Evolutionary conservation across 2,888 invertebrate species (phyloP).

Genomic region (Julus scandinavius): DNA sequence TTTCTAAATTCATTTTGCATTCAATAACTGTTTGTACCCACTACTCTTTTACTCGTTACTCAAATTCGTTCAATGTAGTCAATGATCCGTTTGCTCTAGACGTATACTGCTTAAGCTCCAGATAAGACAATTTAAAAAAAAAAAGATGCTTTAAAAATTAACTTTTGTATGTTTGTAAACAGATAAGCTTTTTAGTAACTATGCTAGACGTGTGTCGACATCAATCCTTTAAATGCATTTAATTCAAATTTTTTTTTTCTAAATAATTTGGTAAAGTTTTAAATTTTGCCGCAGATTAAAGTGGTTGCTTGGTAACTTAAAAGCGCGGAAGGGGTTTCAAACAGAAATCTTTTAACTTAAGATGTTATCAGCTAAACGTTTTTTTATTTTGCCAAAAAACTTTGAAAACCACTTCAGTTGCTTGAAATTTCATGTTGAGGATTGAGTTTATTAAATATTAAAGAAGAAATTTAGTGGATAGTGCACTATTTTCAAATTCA

Average conservation of each 20-base stretch:
- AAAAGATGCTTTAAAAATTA: too few relatives aligned
- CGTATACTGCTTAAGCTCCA: too few relatives aligned
- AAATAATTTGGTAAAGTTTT: neutral
- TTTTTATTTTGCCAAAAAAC: neutral
- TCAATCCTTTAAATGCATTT: neutral
- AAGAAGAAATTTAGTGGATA: neutral
- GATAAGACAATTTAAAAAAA: too few relatives aligned
- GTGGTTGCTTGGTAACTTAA: neutral
- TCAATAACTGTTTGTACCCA: too few relatives aligned
- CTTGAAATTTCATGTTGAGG: neutral
- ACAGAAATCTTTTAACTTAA: neutral
- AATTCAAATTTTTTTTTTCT: neutral
- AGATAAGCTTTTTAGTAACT: too few relatives aligned
- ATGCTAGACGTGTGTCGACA: too few relatives aligned
- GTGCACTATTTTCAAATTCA: slow-evolving; percentile 29
- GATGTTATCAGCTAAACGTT: slow-evolving; percentile 14
- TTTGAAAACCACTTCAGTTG: neutral
- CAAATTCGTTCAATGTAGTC: too few relatives aligned
- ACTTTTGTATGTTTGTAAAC: too few relatives aligned
- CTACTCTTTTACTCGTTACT: too few relatives aligned
- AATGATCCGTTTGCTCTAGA: too few relatives aligned
- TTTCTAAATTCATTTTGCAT: too few relatives aligned
- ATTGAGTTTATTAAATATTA: neutral
- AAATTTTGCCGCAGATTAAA: neutral
- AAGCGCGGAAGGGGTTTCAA: neutral